Base-by-base conservation (phyloP, 2,797 vertebrate species). In the Austrolebias charrua region DNA sequence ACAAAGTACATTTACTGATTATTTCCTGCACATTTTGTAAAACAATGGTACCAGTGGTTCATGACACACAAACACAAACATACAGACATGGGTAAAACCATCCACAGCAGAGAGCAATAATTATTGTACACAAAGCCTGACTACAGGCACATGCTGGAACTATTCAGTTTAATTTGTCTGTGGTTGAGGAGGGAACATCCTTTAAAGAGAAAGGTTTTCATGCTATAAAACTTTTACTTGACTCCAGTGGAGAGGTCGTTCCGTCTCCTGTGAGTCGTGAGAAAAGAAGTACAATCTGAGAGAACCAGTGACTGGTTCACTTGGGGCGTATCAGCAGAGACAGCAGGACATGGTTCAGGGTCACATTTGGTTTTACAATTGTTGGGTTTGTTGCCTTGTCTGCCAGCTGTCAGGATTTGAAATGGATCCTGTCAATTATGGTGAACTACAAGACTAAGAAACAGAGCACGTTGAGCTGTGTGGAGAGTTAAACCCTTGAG, bases 121-220 rank as follows among this genome's bases (percentile, higher is more conserved):
- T 38, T 7, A 11, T 9, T 1, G 2, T 38, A 38, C 35, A 20
- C 4, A 4, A 4, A 19, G 18, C 5, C 19, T 12, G 46, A 48
- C 20, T 20, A 24, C 18, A 20, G 4, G 7, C 15, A 15, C 11
- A 2, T 40, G 38, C 38, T 11, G 2, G 11, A 4, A 40, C 1
- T 4, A 11, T 40, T 12, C 11, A 40, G 38, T 28, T 40, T 43
- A 43, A 55, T 24, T 43, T 43, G 38, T 40, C 38, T 7, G 6
- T 29, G 14, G 10, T 13, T 50, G 31, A 65, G 43, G 51, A 40
- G 11, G 35, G 67, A 24, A 40, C 63, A 61, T 53, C 60, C 52
- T 29, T 70, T 52, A 63, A 55, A 70, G 51, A 69, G 40, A 72
- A 57, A 47, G 15, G 40, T 45, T 78, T 78, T 75, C 47, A 71